phyloP scores from a whole-genome alignment of 2,888 invertebrate genomes.

The Esperia sulphurella region DNA sequence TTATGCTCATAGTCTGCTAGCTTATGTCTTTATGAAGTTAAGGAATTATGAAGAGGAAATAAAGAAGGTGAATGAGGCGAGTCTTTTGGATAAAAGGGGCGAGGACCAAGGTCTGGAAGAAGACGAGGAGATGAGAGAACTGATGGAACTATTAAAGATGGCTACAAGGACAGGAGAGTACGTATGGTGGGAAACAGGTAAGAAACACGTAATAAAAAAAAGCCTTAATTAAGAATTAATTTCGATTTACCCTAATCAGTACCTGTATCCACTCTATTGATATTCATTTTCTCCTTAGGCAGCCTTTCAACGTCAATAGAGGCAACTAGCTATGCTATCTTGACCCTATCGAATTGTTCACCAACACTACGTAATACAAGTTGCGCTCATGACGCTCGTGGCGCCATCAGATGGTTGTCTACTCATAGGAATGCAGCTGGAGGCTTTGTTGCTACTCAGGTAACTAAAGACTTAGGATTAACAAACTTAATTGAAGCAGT shows the following conservation, averaged over 20 bases:
- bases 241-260: background rate
- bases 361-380: constrained; percentile 63
- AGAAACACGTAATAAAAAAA: constrained; percentile 21
- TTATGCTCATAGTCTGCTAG: constrained; percentile 52
- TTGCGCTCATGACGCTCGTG: constrained; percentile 72
- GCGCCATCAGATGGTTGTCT: constrained; percentile 86
- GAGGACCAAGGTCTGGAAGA: constrained; percentile 32
- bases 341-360: constrained; percentile 62
- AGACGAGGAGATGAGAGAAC: constrained; percentile 46
- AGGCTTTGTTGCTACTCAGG: constrained; percentile 88
- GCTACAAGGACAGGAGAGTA: constrained; percentile 69
- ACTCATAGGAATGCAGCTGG: constrained; percentile 83
- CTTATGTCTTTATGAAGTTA: constrained; percentile 52
- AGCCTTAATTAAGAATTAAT: background rate
- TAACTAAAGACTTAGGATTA: constrained; percentile 23
- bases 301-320: constrained; percentile 82
- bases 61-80: constrained; percentile 37
- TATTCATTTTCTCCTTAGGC: constrained; percentile 31
- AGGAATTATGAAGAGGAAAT: constrained; percentile 48
- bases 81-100: constrained; percentile 22
- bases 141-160: constrained; percentile 47
- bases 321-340: constrained; percentile 83
- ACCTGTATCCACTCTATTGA: background rate
- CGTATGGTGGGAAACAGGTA: constrained; percentile 90
- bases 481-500: too few relatives aligned